phyloP scores from a whole-genome alignment of 2,113 vertebrate genomes.

The Heloderma charlesbogerti region DNA sequence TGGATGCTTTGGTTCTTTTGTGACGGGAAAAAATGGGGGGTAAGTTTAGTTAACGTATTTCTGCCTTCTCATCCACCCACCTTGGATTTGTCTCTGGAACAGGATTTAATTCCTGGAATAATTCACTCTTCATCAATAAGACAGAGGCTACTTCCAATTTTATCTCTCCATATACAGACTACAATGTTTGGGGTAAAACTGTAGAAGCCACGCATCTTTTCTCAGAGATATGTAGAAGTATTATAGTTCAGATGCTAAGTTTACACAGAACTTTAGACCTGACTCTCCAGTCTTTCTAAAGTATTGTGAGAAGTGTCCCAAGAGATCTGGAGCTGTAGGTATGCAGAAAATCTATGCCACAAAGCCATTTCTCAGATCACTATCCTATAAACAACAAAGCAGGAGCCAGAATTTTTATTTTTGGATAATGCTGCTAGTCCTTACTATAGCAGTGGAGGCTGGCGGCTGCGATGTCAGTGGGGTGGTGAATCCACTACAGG shows the following conservation, averaged over 20 bases:
- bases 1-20: background rate
- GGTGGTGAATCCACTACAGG: too few relatives aligned
- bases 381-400: conserved; percentile 30
- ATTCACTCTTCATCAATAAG: background rate
- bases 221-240: background rate
- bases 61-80: background rate
- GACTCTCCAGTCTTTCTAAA: background rate
- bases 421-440: background rate
- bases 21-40: background rate
- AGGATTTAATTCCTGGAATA: background rate
- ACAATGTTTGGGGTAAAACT: background rate
- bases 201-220: rapidly evolving
- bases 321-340: conserved; percentile 3
- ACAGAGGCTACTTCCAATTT: background rate
- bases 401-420: conserved; percentile 38
- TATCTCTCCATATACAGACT: background rate
- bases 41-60: background rate
- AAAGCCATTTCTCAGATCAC: conserved; percentile 23
- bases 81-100: background rate
- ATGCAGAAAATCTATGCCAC: conserved; percentile 42
- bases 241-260: background rate
- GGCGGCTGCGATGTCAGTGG: too few relatives aligned
- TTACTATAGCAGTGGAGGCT: background rate
- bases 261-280: background rate
- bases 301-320: background rate